Evolutionary conservation across 2,888 invertebrate genomes (phyloP).

Genomic region (Cheilosia grossa): DNA sequence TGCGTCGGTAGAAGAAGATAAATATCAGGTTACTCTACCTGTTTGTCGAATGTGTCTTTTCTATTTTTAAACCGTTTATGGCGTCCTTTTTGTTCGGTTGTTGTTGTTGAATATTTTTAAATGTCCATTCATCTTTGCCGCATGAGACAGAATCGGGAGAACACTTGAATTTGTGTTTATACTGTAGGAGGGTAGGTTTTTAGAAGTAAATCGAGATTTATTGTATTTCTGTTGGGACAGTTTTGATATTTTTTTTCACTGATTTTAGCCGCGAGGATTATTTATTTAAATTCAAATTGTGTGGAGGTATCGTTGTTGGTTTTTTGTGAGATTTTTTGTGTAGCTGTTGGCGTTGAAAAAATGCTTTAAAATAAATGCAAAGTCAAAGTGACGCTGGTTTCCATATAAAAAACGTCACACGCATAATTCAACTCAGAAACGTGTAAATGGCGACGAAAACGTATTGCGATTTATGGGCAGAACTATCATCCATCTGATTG

Average conservation of each 20-base stretch:
- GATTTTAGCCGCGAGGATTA: no score
- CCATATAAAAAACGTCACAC: no score
- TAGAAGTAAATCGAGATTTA: background rate
- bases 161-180: slow-evolving; percentile 2
- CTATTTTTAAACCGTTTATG: slow-evolving; percentile 17
- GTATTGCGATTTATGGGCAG: no score
- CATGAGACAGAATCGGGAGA: background rate
- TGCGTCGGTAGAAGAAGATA: background rate
- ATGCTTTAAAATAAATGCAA: no score
- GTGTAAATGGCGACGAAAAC: no score
- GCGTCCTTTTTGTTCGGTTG: slow-evolving; percentile 4
- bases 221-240: background rate
- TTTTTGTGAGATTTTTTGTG: no score
- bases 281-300: no score
- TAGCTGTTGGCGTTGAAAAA: no score
- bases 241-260: no score
- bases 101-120: background rate
- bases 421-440: no score
- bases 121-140: slow-evolving; percentile 20
- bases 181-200: background rate
- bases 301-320: no score
- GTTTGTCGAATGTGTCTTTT: slow-evolving; percentile 21
- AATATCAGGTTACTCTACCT: slow-evolving; percentile 26
- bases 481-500: no score
- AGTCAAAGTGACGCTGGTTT: background rate